Base-by-base conservation (phyloP, 2,797 vertebrate species). In the Eptatretus atami region DNA sequence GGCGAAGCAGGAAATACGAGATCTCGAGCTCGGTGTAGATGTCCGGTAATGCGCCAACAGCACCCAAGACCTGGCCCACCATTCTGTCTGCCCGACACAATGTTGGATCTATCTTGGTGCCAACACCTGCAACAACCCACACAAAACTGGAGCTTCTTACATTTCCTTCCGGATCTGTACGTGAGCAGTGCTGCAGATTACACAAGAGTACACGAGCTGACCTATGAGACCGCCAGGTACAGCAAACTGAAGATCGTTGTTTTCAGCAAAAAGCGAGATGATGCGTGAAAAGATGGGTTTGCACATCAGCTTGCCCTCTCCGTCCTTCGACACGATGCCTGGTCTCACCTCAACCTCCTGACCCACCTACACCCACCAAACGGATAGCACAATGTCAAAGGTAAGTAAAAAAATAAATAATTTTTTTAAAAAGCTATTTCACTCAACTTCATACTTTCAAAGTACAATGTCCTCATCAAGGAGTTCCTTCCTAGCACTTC, bases 211-310 rank as follows among this genome's bases (percentile, higher is more conserved):
- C 65, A 44, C 8, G 54, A 53, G 66, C 76, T 66, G 74, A 98
- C 92, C 88, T 67, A 96, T 98, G 64, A 98, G 86, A 70, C 88
- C 92, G 67, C 92, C 92, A 1, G 92, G 92, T 12, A 82, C 92
- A 64, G 86, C 92, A 66, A 93, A 98, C 64, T 94, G 88, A 68
- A 98, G 78, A 74, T 95, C 92, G 14, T 98, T 98, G 77, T 98
- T 84, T 67, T 98, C 92, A 0, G 87, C 92, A 63, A 94, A 98
- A 70, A 98, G 77, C 10, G 92, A 96, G 12, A 98, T 86, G 54
- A 98, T 98, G 80, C 95, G 95, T 70, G 88, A 95, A 74, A 96
- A 98, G 69, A 98, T 98, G 66, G 92, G 88, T 72, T 98, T 98
- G 75, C 92, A 98, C 88, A 96, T 96, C 64, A 98, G 82, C 70